Base-by-base conservation (phyloP, 2,113 vertebrate species). In the Sialia sialis region DNA sequence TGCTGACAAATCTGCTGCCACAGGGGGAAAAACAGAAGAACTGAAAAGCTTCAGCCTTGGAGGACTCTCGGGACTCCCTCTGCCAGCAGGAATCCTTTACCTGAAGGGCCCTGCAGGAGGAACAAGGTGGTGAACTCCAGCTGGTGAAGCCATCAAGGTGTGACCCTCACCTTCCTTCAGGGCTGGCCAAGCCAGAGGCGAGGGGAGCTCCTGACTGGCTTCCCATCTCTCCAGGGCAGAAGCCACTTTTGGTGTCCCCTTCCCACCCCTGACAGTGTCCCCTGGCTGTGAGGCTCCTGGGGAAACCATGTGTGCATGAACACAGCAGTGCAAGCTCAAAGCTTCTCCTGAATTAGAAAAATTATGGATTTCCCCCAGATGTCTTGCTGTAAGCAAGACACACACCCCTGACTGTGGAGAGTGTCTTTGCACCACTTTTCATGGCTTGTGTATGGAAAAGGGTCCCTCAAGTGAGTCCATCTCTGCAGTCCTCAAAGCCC, bases 311-410 rank as follows among this genome's bases (percentile, higher is more conserved):
- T 18, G 16, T 15, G 2, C 11, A 21, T 27, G 44, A 44, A 15
- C 12, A 11, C 23, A 2, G 0, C 32, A 49, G 30, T 32, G 29
- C 41, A 66, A 77, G 59, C 8, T 67, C 29, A 86, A 46, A 68
- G 4, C 15, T 63, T 70, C 68, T 58, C 25, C 26, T 48, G n/a
- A 30, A 29, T 11, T 4, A 0, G 11, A 22, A 12, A 44, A 54
- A 41, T n/a, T 9, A 6, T 22, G 18, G 44, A 30, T 70, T 89
- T 85, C 3, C 16, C 11, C 43, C 44, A 2, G 0, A 0, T 23
- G 10, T 27, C 14, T 48, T 19, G 2, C 22, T 3, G 2, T 7
- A 43, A 12, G 2, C 0, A n/a, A n/a, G n/a, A n/a, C n/a, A n/a
- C n/a, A 4, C 13, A 13, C 30, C 51, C 0, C 0, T 23, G 51